These are phyloP conservation scores for Calameuta idolon DNA, from an alignment of 2,888 invertebrate genomes.

Conservation along the genomic window DNA sequence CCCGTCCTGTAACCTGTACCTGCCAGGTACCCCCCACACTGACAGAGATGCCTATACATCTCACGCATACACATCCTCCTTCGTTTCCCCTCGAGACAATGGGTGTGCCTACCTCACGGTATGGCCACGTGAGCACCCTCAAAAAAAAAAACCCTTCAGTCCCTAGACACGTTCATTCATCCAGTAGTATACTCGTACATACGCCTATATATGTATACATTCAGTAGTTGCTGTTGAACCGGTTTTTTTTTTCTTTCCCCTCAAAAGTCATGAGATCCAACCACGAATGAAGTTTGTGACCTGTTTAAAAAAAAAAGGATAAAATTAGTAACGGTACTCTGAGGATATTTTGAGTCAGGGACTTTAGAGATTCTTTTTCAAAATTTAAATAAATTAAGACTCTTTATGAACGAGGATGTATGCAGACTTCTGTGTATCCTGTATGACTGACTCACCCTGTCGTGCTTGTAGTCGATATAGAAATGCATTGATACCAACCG, in stretches of 20 bases:
- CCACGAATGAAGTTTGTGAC: background rate
- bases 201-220: constrained; percentile 3
- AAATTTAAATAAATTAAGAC: background rate
- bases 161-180: constrained; percentile 41
- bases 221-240: constrained; percentile 5
- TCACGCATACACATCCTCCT: constrained; percentile 2
- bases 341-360: background rate
- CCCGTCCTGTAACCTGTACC: constrained; percentile 34
- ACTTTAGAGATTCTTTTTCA: background rate
- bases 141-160: constrained; percentile 47
- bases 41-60: constrained; percentile 14
- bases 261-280: background rate
- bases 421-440: background rate
- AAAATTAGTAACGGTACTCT: background rate
- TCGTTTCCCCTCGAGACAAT: constrained; percentile 41
- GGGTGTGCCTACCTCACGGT: constrained; percentile 48
- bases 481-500: constrained; percentile 17
- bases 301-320: background rate
- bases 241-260: background rate
- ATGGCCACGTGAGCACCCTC: constrained; percentile 53
- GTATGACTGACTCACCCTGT: constrained; percentile 13
- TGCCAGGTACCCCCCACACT: constrained; percentile 17
- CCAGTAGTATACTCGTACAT: constrained; percentile 11
- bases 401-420: background rate
- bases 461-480: constrained; percentile 40